Evolutionary conservation across 2,797 vertebrate genomes (phyloP).

Genomic region (Threskiornis aethiopicus): DNA sequence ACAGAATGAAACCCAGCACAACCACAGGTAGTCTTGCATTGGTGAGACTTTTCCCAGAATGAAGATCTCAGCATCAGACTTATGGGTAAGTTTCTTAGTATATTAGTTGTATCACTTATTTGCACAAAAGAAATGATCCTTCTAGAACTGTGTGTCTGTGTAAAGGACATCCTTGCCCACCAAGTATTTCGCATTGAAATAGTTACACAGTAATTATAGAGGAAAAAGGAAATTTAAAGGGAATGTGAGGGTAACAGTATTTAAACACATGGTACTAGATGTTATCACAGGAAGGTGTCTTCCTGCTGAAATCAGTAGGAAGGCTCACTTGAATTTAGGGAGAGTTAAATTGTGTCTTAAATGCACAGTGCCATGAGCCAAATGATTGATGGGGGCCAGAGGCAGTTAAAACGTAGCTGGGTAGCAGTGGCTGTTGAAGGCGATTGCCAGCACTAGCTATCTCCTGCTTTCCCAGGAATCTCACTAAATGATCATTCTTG

Average conservation of each 20-base stretch:
- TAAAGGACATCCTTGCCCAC: neutral
- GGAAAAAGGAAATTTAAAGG: neutral
- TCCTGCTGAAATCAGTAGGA: neutral
- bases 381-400: rapidly evolving
- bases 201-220: neutral
- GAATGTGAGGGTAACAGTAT: neutral
- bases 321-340: neutral
- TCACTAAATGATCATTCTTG: rapidly evolving
- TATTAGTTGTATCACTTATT: neutral
- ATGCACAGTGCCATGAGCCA: rapidly evolving
- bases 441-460: rapidly evolving
- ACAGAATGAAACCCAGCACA: neutral
- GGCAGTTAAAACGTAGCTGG: neutral
- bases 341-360: neutral
- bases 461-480: neutral
- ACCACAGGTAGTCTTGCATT: neutral
- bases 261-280: neutral
- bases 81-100: neutral
- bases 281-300: rapidly evolving
- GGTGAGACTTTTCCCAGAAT: neutral
- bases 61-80: neutral
- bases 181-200: neutral
- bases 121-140: neutral
- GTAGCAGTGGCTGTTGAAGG: neutral
- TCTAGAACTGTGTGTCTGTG: neutral